Evolutionary conservation across 2,888 invertebrate genomes (phyloP).

Genomic region (Drosophila neotestacea): DNA sequence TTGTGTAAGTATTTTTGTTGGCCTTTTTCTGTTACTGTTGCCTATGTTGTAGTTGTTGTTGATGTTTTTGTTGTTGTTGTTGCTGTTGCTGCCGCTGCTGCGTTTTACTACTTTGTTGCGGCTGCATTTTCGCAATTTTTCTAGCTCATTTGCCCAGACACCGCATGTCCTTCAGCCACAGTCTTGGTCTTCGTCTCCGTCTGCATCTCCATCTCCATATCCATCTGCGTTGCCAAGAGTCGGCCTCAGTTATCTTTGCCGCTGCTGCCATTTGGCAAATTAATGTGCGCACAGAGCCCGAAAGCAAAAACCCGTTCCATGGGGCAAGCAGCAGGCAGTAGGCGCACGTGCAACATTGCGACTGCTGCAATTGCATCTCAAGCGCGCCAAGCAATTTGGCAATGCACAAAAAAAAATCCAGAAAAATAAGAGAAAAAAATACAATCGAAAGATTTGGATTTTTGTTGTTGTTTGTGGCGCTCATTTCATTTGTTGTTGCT

Average conservation of each 20-base stretch:
- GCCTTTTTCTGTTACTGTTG: slow-evolving; percentile 11
- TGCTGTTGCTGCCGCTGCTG: slow-evolving; percentile 20
- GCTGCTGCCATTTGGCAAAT: slow-evolving; percentile 68
- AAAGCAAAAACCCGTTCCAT: slow-evolving; percentile 63
- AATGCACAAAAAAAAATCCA: slow-evolving; percentile 45
- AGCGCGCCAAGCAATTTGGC: slow-evolving; percentile 59
- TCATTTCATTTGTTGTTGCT: slow-evolving; percentile 54
- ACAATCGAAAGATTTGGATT: slow-evolving; percentile 42
- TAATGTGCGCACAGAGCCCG: slow-evolving; percentile 62
- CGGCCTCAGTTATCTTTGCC: slow-evolving; percentile 51
- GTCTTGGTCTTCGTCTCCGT: slow-evolving; percentile 12
- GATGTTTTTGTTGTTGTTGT: slow-evolving; percentile 11
- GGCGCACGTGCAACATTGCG: slow-evolving; percentile 68
- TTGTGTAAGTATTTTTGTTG: slow-evolving; percentile 38
- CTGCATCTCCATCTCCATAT: slow-evolving; percentile 8
- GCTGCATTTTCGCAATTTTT: slow-evolving; percentile 69
- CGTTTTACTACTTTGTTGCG: slow-evolving; percentile 53
- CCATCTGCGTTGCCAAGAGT: slow-evolving; percentile 11
- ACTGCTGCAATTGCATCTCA: slow-evolving; percentile 59
- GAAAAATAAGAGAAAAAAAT: slow-evolving; percentile 27
- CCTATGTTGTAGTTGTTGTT: background rate
- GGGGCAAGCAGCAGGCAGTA: slow-evolving; percentile 23
- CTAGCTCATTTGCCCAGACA: slow-evolving; percentile 72
- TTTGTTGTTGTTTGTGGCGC: slow-evolving; percentile 27
- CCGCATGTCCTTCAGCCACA: slow-evolving; percentile 73